Base-by-base conservation (phyloP, 2,888 invertebrate genomes). In the Oscheius onirici region DNA sequence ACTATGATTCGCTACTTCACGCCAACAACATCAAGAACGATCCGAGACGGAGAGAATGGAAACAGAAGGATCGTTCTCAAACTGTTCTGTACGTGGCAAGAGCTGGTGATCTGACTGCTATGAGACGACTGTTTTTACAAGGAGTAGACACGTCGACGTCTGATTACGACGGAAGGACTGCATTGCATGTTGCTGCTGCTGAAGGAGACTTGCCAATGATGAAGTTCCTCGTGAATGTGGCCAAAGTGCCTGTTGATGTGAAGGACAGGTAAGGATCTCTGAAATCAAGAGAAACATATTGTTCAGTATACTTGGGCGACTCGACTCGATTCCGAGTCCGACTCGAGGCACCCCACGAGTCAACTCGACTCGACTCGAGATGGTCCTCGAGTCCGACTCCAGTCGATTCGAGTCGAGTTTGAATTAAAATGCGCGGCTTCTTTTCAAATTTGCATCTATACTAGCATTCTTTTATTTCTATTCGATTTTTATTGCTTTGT, bases 151-250 rank as follows among this genome's bases (percentile, higher is more conserved):
- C 97, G 92, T 93, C 93, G 5, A 90, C 94, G 77, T 92, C 94
- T 13, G 96, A 97, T 89, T 97, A 97, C 88, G 96, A 97, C 88
- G 95, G 95, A 0, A 91, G 97, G 17, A 96, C 96, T 1, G 96
- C 97, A 1, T 90, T 97, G 57, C 97, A 97, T 89, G 91, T 97
- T 85, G 95, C 96, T 1, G 93, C 96, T 0, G 93, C 95, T 10
- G 97, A 97, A 89, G 97, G 97, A 11, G 95, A 97, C 85, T 43
- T 71, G 15, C 76, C 78, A 11, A 70, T 78, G 28, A 75, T 82
- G 63, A 84, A 82, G 58, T 84, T 84, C 71, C 69, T 84, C 22
- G 54, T 84, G 11, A 71, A 77, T 10, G 79, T 78, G 13, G 81
- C 78, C 15, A 78, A 76, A 65, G 83, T 83, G 10, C 65, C 58